A percentile compares a stretch with the other conserved stretches of the same genome.
Conservation (phyloP, 1,140 invertebrate species). For the Zaprionus lachaisei region DNA sequence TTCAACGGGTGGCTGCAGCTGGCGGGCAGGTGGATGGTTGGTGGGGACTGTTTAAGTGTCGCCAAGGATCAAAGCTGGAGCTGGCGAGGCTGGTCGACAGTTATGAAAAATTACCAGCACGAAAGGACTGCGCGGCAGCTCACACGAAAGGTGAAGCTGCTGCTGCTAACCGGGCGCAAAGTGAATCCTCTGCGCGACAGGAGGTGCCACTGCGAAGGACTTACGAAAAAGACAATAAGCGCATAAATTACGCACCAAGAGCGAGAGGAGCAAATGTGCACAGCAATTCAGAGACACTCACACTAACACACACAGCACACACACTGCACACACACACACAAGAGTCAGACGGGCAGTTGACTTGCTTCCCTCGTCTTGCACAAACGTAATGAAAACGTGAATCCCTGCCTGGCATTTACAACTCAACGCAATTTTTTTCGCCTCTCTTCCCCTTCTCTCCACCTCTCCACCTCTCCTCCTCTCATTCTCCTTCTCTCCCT, state of each 20-base stretch:
- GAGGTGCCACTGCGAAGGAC: neutral
- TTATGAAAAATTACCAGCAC: constrained; percentile 77
- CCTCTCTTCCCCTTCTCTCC: neutral
- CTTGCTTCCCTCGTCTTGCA: constrained; percentile 43
- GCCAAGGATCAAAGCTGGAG: constrained; percentile 69
- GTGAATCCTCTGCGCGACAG: constrained; percentile 15
- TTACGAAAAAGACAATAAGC: constrained; percentile 70
- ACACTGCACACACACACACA: constrained; percentile 9
- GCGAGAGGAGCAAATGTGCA: constrained; percentile 43
- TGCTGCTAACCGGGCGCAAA: constrained; percentile 8
- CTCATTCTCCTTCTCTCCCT: too few relatives aligned
- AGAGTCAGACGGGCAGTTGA: constrained; percentile 17
- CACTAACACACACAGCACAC: constrained; percentile 14
- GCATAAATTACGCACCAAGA: constrained; percentile 77
- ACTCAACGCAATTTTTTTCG: constrained; percentile 76
- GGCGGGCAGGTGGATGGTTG: neutral
- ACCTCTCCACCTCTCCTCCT: too few relatives aligned
- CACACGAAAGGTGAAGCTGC: constrained; percentile 26
- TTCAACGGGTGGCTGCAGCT: constrained; percentile 63
- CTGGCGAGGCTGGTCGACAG: constrained; percentile 49
- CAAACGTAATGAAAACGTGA: constrained; percentile 82
- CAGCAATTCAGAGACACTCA: constrained; percentile 28
- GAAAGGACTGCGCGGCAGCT: constrained; percentile 43
- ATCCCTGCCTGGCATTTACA: constrained; percentile 79
- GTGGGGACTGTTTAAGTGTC: constrained; percentile 56